Evolutionary conservation across 2,888 invertebrate species (phyloP).

Genomic region (Plebejus anna): DNA sequence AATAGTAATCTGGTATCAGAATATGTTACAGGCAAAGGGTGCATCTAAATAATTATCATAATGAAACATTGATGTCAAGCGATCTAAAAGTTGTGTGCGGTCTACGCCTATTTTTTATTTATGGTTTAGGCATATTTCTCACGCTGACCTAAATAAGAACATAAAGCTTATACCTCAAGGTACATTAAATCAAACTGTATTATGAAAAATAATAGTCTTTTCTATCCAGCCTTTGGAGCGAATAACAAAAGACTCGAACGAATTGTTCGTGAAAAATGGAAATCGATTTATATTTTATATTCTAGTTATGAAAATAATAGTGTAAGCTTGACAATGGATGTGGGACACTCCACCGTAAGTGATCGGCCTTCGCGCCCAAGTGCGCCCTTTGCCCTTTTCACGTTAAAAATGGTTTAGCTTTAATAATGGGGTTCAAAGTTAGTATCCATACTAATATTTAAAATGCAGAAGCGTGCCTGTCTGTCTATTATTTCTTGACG

Average conservation of each 20-base stretch:
- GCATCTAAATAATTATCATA: no score
- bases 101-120: no score
- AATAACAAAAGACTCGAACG: conserved; percentile 10
- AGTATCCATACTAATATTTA: not conserved
- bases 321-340: conserved; percentile 2
- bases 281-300: conserved; percentile 20
- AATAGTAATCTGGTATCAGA: no score
- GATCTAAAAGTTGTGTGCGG: no score
- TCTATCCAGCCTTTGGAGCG: not conserved
- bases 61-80: no score
- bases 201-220: conserved; percentile 10
- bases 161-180: not conserved
- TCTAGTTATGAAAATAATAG: conserved; percentile 21
- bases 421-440: not conserved
- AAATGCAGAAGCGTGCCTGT: no score
- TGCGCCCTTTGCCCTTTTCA: not conserved
- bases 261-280: conserved; percentile 21
- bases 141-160: not conserved
- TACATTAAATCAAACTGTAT: conserved; percentile 3
- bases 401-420: not conserved
- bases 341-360: conserved; percentile 8
- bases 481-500: no score
- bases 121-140: no score
- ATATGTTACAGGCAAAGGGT: no score
- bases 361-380: conserved; percentile 7